These are phyloP conservation scores for Callyntrura guangdongensis DNA, from an alignment of 2,888 invertebrate species.

Conservation along the genomic window DNA sequence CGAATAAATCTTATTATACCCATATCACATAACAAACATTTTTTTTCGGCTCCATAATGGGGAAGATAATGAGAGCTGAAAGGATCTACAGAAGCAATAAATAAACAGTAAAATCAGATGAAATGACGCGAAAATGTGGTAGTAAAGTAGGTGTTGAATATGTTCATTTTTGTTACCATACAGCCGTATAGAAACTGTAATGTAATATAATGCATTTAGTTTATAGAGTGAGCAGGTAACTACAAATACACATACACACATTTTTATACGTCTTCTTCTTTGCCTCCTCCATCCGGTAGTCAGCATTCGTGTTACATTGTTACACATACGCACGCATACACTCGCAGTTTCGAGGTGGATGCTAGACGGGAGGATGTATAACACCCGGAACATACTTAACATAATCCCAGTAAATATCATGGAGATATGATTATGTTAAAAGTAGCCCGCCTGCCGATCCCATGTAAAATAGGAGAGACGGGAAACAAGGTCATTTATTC, in stretches of 20 bases:
- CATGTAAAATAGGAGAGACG: background rate
- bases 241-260: background rate
- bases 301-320: constrained; percentile 10
- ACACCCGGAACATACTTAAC: constrained; percentile 36
- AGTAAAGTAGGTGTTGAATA: background rate
- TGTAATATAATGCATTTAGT: too few relatives aligned
- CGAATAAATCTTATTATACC: constrained; percentile 26
- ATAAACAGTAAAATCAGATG: constrained; percentile 50
- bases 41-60: constrained; percentile 36
- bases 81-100: constrained; percentile 37
- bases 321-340: background rate
- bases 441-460: constrained; percentile 3
- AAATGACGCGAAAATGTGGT: constrained; percentile 39
- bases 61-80: constrained; percentile 57
- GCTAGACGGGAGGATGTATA: background rate
- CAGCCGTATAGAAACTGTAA: background rate
- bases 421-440: constrained; percentile 48
- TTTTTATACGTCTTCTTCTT: background rate
- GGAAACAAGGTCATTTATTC: constrained; percentile 12
- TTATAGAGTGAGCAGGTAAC: too few relatives aligned
- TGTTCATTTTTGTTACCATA: background rate
- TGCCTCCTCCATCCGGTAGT: constrained; percentile 16
- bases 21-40: constrained; percentile 61
- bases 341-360: background rate
- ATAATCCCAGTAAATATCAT: constrained; percentile 54